These are phyloP conservation scores for Laticauda colubrina DNA, from an alignment of 2,113 vertebrate genomes.

Conservation along the genomic window DNA sequence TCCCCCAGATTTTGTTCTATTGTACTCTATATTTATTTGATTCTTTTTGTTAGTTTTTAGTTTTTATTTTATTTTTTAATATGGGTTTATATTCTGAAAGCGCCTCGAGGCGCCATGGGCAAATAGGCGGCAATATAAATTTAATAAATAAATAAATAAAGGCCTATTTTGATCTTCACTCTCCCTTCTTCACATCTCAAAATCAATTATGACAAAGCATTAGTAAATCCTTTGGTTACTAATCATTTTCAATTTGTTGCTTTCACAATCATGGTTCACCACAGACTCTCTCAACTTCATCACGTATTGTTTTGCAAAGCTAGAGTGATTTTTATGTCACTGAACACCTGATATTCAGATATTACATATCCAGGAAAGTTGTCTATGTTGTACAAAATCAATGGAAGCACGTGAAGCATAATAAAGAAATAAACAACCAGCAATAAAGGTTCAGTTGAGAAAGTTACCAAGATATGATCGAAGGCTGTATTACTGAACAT, in stretches of 20 bases:
- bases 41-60: no score
- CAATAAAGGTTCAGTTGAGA: neutral
- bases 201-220: neutral
- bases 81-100: no score
- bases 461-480: neutral
- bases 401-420: neutral
- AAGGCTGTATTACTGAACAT: neutral
- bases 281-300: neutral
- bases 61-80: no score
- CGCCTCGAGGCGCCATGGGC: no score
- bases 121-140: no score
- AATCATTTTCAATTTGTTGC: neutral
- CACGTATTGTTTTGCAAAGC: neutral
- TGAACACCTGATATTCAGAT: neutral
- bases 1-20: no score
- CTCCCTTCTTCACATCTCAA: neutral
- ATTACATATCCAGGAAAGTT: neutral
- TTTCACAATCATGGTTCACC: neutral
- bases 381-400: neutral
- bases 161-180: neutral
- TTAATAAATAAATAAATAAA: neutral
- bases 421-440: slow-evolving; percentile 17
- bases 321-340: neutral
- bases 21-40: no score
- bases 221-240: neutral